Evolutionary conservation across 2,888 invertebrate genomes (phyloP), one percentile per base, ranked within the genome.

Genomic region (Stenichneumon culpator): DNA sequence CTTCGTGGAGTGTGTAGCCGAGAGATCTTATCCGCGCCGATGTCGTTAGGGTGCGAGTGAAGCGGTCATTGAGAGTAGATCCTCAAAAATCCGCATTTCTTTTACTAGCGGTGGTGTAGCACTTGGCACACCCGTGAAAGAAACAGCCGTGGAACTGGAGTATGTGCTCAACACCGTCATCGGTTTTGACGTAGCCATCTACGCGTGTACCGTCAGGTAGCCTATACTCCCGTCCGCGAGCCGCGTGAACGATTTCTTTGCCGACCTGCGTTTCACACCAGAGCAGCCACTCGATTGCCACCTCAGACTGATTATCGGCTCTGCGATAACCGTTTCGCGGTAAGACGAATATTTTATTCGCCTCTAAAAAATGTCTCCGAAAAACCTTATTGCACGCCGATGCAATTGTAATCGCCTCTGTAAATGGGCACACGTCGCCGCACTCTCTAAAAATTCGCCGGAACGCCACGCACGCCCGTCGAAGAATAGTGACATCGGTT

Each of bases 141-240:
- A n/a, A n/a, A n/a, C n/a, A n/a, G n/a, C n/a, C n/a, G n/a, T n/a
- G n/a, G n/a, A n/a, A 52, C 47, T 47, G 19, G 5, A n/a, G n/a
- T n/a, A 52, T n/a, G n/a, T n/a, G n/a, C n/a, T 6, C 36, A 36
- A 36, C 22, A 47, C 39, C 39, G n/a, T 39, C 68, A 16, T 11
- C 16, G 9, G 39, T n/a, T 22, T 82, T 75, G 36, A 63, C 68
- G 75, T 68, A 86, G 1, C 81, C 81, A 36, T 86, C 81, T 0
- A 82, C 78, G 1, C 39, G 2, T 36, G 63, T 32, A 0, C 79
- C 79, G 57, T 74, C 69, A 2, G 11, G 5, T 36, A 86, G 47
- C 3, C 65, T 19, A 47, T 54, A 36, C 36, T 86, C 82, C 1
- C 79, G 74, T 1, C 47, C 19, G 3, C 68, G 11, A 36, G 50